A percentile compares a stretch with the other conserved stretches of the same genome.
These are phyloP conservation scores for Heliconius sara DNA, from an alignment of 2,888 invertebrate species.

Conservation along the genomic window DNA sequence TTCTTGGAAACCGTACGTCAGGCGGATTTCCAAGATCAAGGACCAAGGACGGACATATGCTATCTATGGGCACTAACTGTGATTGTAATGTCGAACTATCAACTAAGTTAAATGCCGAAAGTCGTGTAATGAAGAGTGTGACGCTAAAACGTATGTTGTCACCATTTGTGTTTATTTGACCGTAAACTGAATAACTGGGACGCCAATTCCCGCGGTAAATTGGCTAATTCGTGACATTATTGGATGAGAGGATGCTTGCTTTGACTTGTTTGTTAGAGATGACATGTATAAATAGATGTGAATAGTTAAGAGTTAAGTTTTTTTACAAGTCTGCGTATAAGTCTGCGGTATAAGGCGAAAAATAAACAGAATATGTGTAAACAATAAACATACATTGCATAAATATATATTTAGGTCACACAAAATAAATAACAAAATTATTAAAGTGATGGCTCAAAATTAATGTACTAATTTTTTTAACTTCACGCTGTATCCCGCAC, in stretches of 20 bases:
- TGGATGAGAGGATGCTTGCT: slow-evolving; percentile 28
- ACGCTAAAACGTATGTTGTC: slow-evolving; percentile 26
- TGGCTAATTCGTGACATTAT: slow-evolving; percentile 56
- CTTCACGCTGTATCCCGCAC: no score
- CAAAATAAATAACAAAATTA: background rate
- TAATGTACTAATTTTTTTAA: no score
- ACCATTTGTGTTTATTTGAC: slow-evolving; percentile 58
- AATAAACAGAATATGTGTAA: no score
- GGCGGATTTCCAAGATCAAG: no score
- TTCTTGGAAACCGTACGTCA: no score
- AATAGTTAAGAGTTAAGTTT: background rate
- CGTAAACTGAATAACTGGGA: slow-evolving; percentile 64
- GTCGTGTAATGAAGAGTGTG: slow-evolving; percentile 21
- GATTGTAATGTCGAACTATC: background rate
- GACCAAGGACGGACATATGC: background rate
- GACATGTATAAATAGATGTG: background rate
- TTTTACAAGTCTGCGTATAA: no score
- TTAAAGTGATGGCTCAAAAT: background rate
- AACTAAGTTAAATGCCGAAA: background rate
- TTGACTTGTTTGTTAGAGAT: background rate
- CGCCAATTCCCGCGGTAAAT: slow-evolving; percentile 66
- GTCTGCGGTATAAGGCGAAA: no score
- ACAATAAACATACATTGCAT: no score
- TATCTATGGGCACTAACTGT: background rate
- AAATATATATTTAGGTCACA: no score